These are phyloP conservation scores for Drosophila sordidula DNA, from an alignment of 2,888 invertebrate genomes.

Conservation along the genomic window DNA sequence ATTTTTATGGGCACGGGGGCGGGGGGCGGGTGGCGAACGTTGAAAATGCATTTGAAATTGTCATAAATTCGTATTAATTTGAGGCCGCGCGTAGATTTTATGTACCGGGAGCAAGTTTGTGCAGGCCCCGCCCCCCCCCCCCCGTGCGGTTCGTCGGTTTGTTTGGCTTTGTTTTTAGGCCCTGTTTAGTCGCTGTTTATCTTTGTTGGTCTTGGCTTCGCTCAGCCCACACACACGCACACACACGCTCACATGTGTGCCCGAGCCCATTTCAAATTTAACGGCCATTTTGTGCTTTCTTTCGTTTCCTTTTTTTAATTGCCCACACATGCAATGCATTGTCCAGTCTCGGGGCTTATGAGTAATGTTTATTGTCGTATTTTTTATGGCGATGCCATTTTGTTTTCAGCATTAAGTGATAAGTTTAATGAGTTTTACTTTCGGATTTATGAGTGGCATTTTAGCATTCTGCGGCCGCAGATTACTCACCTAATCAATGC, in stretches of 20 bases:
- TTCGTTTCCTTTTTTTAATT: constrained; percentile 53
- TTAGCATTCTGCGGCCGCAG: constrained; percentile 5
- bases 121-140: neutral
- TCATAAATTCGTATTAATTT: constrained; percentile 73
- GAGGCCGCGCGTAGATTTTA: constrained; percentile 61
- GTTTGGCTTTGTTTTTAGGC: constrained; percentile 63
- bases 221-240: constrained; percentile 15
- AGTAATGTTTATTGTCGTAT: constrained; percentile 55
- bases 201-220: constrained; percentile 43
- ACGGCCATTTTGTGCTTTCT: constrained; percentile 51
- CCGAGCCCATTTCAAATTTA: constrained; percentile 61
- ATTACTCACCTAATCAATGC: constrained; percentile 52
- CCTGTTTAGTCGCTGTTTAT: constrained; percentile 66
- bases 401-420: constrained; percentile 53
- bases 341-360: constrained; percentile 46
- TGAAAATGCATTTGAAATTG: constrained; percentile 70
- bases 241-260: constrained; percentile 10
- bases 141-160: constrained; percentile 52
- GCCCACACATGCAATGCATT: constrained; percentile 56
- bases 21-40: constrained; percentile 7
- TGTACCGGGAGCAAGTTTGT: constrained; percentile 39
- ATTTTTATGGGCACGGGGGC: constrained; percentile 46
- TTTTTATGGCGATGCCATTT: constrained; percentile 53
- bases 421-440: constrained; percentile 59
- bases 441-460: constrained; percentile 36